phyloP scores from a whole-genome alignment of 2,113 vertebrate species.

The Bos javanicus region DNA sequence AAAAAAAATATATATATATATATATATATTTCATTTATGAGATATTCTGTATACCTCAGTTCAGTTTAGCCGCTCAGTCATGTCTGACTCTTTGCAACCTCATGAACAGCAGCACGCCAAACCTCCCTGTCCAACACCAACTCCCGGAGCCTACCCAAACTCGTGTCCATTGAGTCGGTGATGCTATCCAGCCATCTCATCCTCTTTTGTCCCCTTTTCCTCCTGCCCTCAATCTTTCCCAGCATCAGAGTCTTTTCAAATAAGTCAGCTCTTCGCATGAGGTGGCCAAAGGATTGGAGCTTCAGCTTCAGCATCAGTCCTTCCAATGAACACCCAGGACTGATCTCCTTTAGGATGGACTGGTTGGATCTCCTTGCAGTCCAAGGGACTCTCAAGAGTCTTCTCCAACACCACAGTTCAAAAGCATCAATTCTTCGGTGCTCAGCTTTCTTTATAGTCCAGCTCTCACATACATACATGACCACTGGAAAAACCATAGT shows the following conservation, averaged over 20 bases:
- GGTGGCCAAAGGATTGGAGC: neutral
- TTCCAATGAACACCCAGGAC: neutral
- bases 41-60: neutral
- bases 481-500: neutral
- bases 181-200: neutral
- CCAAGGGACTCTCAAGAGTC: neutral
- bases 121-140: neutral
- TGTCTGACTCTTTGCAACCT: neutral
- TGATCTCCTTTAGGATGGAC: neutral
- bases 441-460: neutral
- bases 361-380: neutral
- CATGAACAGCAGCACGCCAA: neutral
- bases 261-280: neutral
- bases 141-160: neutral
- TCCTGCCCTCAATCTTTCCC: neutral
- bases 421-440: neutral
- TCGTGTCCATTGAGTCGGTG: fast-evolving
- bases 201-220: neutral
- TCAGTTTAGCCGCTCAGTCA: fast-evolving
- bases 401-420: neutral
- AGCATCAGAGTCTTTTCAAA: neutral
- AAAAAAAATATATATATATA: neutral
- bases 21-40: neutral
- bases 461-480: neutral
- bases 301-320: neutral